Conservation (phyloP, 2,888 invertebrate genomes). For the Congeria kusceri region DNA sequence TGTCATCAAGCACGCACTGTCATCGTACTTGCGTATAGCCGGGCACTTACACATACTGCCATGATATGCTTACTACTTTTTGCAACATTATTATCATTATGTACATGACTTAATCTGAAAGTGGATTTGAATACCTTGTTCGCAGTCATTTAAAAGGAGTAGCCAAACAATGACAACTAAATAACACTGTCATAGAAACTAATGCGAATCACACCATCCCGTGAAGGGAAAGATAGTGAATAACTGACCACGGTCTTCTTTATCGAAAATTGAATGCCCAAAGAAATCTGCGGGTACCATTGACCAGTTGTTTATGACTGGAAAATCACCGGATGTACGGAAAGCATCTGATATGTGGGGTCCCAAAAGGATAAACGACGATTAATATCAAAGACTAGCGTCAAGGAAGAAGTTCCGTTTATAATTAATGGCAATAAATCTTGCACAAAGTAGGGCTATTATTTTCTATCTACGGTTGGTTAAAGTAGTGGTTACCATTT, state of each 20-base stretch:
- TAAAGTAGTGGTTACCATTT: neutral
- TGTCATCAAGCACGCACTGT: no score
- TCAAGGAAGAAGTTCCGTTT: slow-evolving; percentile 31
- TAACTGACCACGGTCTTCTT: slow-evolving; percentile 3
- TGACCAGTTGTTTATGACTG: slow-evolving; percentile 58
- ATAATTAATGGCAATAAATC: slow-evolving; percentile 53
- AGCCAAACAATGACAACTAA: no score
- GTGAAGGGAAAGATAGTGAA: no score
- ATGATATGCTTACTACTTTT: no score
- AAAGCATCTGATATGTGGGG: slow-evolving; percentile 54
- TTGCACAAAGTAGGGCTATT: slow-evolving; percentile 39
- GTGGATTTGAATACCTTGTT: no score
- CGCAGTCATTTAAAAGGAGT: no score
- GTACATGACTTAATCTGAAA: no score
- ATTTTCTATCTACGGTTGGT: slow-evolving; percentile 1
- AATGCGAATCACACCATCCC: no score
- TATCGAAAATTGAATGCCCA: slow-evolving; percentile 54
- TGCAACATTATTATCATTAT: no score
- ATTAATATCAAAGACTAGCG: slow-evolving; percentile 36
- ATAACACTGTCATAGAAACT: no score
- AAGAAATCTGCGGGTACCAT: slow-evolving; percentile 54
- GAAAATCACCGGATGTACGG: slow-evolving; percentile 61
- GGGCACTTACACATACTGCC: no score
- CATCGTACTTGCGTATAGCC: no score
- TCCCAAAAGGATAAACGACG: slow-evolving; percentile 49